Base-by-base conservation (phyloP, 2,113 vertebrate genomes). In the Mesitornis unicolor region DNA sequence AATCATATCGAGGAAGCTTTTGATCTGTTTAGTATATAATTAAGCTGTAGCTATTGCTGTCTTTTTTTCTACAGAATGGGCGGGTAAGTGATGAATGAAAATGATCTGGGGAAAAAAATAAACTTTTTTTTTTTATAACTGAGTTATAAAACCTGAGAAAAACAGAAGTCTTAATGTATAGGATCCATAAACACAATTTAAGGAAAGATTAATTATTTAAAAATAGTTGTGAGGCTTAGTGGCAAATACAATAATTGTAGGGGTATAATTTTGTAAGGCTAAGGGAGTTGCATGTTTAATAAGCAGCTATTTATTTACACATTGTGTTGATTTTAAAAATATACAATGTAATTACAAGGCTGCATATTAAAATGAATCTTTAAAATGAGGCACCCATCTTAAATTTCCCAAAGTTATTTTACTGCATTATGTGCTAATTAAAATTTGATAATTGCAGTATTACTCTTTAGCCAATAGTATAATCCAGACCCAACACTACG, bases 11-110 rank as follows among this genome's bases (percentile, higher is more conserved):
- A 89, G 69, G 73, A 56, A 93, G 73, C 77, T 93, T 95, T 90
- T 93, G 79, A 90, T 90, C 76, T 84, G 38, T 73, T 83, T 50
- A 90, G 83, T 74, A 7, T 96, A 38, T 93, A 90, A 96, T 96
- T 95, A 95, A 81, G 57, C 33, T 68, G 25, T 71, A 57, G 74
- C 82, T 90, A n/a, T 86, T 86, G 36, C 76, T 93, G n/a, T 48
- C 43, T 79, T 54, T 90, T 56, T 86, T 81, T 67, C 53, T 69
- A 75, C 68, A 89, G 83, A 90, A 86, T 67, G 42, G 80, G 17
- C 0, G 0, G 91, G 67, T 74, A 69, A 95, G 74, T 0, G 31
- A 84, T 81, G 94, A 94, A 95, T 81, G 82, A 86, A 89, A 91
- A 91, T 54, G 4, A 77, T 15, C 45, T 86, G 54, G 31, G 76